A percentile compares a stretch with the other conserved stretches of the same genome.
phyloP scores from a whole-genome alignment of 2,113 vertebrate species.

The Synchiropus splendidus region DNA sequence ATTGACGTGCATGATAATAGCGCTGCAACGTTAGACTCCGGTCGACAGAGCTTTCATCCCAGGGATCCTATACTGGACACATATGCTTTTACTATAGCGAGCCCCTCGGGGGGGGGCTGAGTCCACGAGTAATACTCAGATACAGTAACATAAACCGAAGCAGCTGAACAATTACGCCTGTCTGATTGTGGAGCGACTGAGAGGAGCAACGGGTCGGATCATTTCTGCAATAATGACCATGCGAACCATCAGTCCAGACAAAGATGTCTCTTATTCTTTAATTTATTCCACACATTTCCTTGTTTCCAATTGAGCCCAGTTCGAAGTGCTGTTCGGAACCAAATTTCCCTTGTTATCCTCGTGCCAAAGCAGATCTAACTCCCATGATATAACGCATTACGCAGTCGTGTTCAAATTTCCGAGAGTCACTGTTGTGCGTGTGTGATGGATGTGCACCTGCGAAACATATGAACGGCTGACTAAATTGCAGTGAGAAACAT shows the following conservation, averaged over 20 bases:
- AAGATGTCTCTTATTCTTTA: neutral
- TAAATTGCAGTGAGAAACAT: neutral
- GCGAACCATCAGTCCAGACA: slow-evolving; percentile 7
- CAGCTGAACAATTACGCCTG: slow-evolving; percentile 23
- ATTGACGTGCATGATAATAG: slow-evolving; percentile 38
- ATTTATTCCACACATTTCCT: too few species aligned
- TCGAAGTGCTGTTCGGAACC: too few species aligned
- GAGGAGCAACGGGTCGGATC: slow-evolving; percentile 12
- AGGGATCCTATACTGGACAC: slow-evolving; percentile 39
- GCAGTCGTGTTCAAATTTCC: too few species aligned
- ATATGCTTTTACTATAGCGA: slow-evolving; percentile 45
- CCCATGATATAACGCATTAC: too few species aligned
- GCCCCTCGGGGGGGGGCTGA: slow-evolving; percentile 28
- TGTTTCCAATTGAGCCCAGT: too few species aligned
- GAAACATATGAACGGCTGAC: too few species aligned
- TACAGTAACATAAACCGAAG: slow-evolving; percentile 39
- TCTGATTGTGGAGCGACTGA: slow-evolving; percentile 27
- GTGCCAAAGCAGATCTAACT: too few species aligned
- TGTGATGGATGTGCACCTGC: too few species aligned
- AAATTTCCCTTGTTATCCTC: neutral
- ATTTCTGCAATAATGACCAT: slow-evolving; percentile 5
- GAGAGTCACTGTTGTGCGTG: too few species aligned
- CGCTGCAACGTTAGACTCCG: slow-evolving; percentile 23
- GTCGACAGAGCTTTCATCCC: slow-evolving; percentile 32
- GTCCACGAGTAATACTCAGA: slow-evolving; percentile 20